Conservation (phyloP, 2,888 invertebrate species). For the Pollenia angustigena region DNA sequence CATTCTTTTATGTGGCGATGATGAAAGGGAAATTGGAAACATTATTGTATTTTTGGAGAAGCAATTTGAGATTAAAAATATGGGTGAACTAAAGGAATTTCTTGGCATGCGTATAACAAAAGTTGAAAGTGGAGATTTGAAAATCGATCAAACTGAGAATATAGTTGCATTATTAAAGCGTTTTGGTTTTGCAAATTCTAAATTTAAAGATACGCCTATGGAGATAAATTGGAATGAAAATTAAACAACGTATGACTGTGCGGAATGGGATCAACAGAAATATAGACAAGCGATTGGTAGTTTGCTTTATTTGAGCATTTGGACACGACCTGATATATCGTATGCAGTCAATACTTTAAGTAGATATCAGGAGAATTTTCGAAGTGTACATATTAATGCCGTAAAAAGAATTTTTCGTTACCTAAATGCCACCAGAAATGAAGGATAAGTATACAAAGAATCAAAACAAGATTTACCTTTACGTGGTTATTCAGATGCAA, state of each 20-base stretch:
- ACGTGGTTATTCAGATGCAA: too few species aligned
- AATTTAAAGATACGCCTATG: slow-evolving; percentile 9
- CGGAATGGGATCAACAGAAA: slow-evolving; percentile 9
- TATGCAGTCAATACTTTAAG: background rate
- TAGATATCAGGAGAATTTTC: slow-evolving; percentile 19
- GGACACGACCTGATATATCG: slow-evolving; percentile 25
- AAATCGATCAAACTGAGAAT: slow-evolving; percentile 3
- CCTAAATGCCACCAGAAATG: too few species aligned
- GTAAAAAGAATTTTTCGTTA: background rate
- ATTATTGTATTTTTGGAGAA: too few species aligned
- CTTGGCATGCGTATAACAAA: background rate
- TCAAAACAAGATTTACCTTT: too few species aligned
- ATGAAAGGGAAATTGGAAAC: too few species aligned
- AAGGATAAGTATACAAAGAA: too few species aligned
- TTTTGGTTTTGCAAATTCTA: background rate
- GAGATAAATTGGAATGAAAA: background rate
- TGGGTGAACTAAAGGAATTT: too few species aligned
- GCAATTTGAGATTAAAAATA: too few species aligned
- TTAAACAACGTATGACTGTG: background rate
- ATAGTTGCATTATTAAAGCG: slow-evolving; percentile 23
- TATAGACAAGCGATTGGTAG: slow-evolving; percentile 15
- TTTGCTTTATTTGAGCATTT: slow-evolving; percentile 18
- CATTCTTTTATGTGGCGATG: too few species aligned
- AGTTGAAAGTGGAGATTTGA: background rate
- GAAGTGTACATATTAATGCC: slow-evolving; percentile 20